Conservation (phyloP, 2,113 vertebrate species). For the Stegostoma tigrinum region DNA sequence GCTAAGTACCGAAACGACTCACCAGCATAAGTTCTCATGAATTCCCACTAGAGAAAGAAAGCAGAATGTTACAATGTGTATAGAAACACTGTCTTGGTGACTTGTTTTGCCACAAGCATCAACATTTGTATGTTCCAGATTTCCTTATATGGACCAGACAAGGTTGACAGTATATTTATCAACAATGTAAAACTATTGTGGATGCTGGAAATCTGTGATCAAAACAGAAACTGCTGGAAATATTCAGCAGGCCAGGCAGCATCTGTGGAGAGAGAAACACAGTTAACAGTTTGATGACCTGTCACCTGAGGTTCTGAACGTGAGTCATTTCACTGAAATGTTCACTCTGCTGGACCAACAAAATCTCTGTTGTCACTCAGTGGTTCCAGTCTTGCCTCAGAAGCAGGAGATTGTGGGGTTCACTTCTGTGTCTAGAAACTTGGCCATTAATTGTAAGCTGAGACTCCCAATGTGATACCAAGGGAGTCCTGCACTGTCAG, state of each 20-base stretch:
- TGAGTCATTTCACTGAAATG: not conserved
- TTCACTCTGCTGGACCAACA: not conserved
- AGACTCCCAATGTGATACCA: not conserved
- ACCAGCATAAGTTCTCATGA: constrained; percentile 55
- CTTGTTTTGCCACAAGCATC: not conserved
- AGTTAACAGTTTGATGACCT: not conserved
- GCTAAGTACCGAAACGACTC: constrained; percentile 40
- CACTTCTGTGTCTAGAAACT: not conserved
- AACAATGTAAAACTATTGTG: not conserved
- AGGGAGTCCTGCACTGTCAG: not conserved
- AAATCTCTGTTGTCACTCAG: not conserved
- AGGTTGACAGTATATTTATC: not conserved
- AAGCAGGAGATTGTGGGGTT: not conserved
- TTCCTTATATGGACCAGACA: not conserved
- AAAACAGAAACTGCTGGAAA: not conserved
- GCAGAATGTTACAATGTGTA: too few species aligned
- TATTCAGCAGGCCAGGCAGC: too few species aligned
- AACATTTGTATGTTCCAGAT: constrained; percentile 16
- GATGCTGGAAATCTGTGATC: not conserved
- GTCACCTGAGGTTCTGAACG: not conserved
- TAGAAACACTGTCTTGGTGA: not conserved
- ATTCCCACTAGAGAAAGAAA: constrained; percentile 44
- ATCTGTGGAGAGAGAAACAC: not conserved
- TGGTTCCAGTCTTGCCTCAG: not conserved
- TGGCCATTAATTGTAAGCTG: not conserved